Conservation (phyloP, 64 coral and sea anemone species). For the Dendronephthya gigantea region DNA sequence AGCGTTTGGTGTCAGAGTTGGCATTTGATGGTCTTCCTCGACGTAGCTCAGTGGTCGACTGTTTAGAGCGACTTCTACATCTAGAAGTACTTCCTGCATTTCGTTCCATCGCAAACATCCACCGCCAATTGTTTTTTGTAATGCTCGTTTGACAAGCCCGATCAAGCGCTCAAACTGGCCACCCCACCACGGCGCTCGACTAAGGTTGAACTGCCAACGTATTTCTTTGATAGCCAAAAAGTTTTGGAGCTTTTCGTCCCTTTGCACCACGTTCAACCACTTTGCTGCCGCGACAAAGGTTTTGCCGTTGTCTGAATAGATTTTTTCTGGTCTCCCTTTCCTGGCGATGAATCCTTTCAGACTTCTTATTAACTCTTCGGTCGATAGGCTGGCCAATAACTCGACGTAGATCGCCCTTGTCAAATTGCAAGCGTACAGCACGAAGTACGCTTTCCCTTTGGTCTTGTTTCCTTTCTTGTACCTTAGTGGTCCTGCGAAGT, state of each 20-base stretch:
- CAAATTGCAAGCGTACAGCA: too few relatives aligned
- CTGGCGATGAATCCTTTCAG: background rate
- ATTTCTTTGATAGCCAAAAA: background rate
- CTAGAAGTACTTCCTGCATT: background rate
- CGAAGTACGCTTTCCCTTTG: background rate
- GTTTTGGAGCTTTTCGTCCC: background rate
- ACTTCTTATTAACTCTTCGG: too few relatives aligned
- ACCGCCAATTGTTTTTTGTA: background rate
- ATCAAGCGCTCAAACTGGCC: background rate
- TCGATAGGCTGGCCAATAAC: too few relatives aligned
- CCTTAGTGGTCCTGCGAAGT: background rate
- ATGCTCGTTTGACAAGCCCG: background rate
- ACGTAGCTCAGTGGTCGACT: background rate
- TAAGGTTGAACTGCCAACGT: background rate
- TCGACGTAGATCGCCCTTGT: too few relatives aligned
- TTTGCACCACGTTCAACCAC: background rate
- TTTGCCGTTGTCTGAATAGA: background rate
- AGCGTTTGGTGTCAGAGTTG: too few relatives aligned
- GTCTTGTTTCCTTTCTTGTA: background rate
- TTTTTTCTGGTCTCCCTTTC: background rate
- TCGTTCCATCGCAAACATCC: too few relatives aligned
- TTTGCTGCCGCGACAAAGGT: background rate
- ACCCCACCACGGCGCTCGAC: conserved; percentile 6
- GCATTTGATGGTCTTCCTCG: too few relatives aligned
- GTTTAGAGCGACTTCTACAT: background rate